Conservation (phyloP, 2,113 vertebrate genomes). For the Sphyrna mokarran region DNA sequence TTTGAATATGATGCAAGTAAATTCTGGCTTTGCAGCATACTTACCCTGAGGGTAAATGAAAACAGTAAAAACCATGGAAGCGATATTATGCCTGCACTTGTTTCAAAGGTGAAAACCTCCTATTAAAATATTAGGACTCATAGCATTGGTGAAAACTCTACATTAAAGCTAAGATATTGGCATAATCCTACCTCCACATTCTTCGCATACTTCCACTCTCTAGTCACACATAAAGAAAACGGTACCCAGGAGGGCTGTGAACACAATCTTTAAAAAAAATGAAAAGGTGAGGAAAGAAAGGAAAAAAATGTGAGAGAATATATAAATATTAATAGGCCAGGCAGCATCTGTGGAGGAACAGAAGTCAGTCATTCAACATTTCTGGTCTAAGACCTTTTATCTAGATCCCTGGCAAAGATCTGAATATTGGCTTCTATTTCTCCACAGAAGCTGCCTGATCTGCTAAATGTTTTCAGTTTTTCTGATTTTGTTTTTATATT, state of each 20-base stretch:
- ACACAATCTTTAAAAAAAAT: background rate
- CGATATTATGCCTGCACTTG: background rate
- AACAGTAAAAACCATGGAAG: background rate
- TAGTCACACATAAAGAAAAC: background rate
- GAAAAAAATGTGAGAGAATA: background rate
- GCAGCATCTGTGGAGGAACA: conserved; percentile 4
- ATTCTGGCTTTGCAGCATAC: background rate
- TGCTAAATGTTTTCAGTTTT: background rate
- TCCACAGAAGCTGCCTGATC: background rate
- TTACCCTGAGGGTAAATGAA: background rate
- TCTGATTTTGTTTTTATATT: background rate
- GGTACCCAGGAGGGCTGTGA: conserved; percentile 6
- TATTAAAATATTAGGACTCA: conserved; percentile 21
- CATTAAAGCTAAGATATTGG: conserved; percentile 5
- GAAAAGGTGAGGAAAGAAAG: conserved; percentile 8
- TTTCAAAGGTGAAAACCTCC: background rate
- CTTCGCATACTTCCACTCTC: background rate
- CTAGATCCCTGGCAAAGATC: background rate
- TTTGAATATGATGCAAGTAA: background rate
- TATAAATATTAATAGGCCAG: background rate
- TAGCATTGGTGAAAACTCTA: background rate
- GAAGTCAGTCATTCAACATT: background rate
- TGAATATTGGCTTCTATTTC: background rate
- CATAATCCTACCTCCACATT: background rate
- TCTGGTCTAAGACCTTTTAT: background rate